phyloP scores from a whole-genome alignment of 2,888 invertebrate species.

The Scaptomyza cyrtandrae region DNA sequence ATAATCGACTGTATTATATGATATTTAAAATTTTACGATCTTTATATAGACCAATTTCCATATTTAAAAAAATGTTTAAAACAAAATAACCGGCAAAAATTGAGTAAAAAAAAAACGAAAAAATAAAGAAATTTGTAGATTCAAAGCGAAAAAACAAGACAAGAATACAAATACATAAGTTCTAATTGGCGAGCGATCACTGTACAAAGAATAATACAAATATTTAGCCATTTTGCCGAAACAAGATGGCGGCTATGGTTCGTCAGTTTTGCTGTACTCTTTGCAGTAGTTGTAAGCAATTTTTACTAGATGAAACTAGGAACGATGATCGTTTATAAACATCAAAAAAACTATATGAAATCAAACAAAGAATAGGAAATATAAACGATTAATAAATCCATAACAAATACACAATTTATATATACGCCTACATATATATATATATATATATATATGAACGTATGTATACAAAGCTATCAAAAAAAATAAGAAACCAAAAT shows the following conservation, averaged over 20 bases:
- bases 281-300: conserved; percentile 33
- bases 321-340: conserved; percentile 24
- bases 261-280: conserved; percentile 29
- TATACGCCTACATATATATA: conserved; percentile 19
- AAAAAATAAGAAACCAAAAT: background rate
- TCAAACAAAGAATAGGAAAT: conserved; percentile 14
- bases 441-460: conserved; percentile 19
- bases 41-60: conserved; percentile 13
- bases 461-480: background rate
- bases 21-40: conserved; percentile 6
- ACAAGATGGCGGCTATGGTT: conserved; percentile 1
- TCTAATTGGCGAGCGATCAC: conserved; percentile 4
- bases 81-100: no score
- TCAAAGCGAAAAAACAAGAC: background rate
- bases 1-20: conserved; percentile 6
- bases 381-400: conserved; percentile 12
- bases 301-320: conserved; percentile 36
- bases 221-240: background rate
- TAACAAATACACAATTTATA: conserved; percentile 11
- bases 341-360: conserved; percentile 17
- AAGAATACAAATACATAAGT: background rate
- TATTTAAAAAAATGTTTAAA: background rate
- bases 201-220: conserved; percentile 3
- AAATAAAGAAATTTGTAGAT: background rate
- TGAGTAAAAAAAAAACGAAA: background rate